Evolutionary conservation across 2,113 vertebrate genomes (phyloP).

Genomic region (Emydura subglobosa): DNA sequence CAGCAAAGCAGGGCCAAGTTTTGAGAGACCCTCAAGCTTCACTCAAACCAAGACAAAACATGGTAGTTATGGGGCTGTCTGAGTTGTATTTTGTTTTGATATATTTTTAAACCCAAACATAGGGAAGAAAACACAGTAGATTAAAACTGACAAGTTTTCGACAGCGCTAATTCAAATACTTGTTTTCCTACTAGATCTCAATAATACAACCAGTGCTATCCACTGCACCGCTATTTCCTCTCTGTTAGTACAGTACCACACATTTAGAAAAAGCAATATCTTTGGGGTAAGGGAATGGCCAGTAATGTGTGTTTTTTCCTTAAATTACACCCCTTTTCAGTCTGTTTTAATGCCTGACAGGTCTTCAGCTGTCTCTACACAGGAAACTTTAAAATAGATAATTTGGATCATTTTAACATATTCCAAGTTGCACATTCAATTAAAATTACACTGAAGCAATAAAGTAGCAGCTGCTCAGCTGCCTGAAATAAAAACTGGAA

Average conservation of each 20-base stretch:
- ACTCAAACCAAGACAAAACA: neutral
- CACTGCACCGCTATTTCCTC: neutral
- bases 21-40: neutral
- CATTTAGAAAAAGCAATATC: neutral
- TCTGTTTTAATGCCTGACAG: neutral
- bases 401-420: slow-evolving; percentile 23
- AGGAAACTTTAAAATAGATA: neutral
- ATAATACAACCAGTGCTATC: neutral
- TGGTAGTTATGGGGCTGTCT: neutral
- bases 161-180: neutral
- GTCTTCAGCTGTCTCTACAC: neutral
- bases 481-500: slow-evolving; percentile 39
- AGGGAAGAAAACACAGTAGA: neutral
- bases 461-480: slow-evolving; percentile 25
- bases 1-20: neutral
- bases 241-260: neutral
- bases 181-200: neutral
- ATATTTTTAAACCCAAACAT: neutral
- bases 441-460: slow-evolving; percentile 50
- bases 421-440: slow-evolving; percentile 31
- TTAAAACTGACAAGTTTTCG: neutral
- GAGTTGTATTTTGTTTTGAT: neutral
- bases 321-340: neutral
- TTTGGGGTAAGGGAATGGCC: neutral
- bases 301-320: neutral